phyloP scores from a whole-genome alignment of 2,797 vertebrate species.

The Ctenopoma multispine region DNA sequence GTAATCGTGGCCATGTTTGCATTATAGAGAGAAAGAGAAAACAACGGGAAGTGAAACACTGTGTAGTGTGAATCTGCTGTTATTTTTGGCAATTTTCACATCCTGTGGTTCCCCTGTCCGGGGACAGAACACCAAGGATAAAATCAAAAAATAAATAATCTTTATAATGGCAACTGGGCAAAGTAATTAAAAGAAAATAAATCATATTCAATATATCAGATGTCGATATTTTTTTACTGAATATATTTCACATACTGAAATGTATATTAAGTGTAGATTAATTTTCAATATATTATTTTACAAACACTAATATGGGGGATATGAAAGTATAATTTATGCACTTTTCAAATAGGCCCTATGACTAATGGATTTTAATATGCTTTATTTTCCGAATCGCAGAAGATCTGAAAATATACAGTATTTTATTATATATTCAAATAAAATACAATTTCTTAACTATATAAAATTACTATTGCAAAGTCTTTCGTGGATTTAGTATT shows the following conservation, averaged over 20 bases:
- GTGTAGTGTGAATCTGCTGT: constrained; percentile 40
- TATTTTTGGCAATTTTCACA: constrained; percentile 53
- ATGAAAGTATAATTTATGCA: background rate
- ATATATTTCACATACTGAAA: background rate
- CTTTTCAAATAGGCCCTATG: background rate
- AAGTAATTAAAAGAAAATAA: constrained; percentile 43
- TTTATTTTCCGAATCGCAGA: background rate
- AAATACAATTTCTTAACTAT: background rate
- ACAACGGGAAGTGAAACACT: constrained; percentile 19
- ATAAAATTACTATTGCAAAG: background rate
- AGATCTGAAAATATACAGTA: background rate
- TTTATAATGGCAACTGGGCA: constrained; percentile 1
- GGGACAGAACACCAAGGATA: constrained; percentile 11
- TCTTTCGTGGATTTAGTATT: background rate
- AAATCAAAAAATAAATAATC: constrained; percentile 32
- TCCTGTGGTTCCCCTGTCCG: constrained; percentile 36
- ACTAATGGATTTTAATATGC: background rate
- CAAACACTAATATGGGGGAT: background rate
- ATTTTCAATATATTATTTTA: constrained; percentile 3
- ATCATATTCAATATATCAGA: background rate
- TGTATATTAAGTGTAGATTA: background rate
- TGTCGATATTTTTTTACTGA: background rate
- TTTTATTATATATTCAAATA: background rate
- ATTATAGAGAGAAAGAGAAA: constrained; percentile 29
- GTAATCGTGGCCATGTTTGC: constrained; percentile 39